phyloP scores from a whole-genome alignment of 2,888 invertebrate genomes.

The Epistrophe eligans region DNA sequence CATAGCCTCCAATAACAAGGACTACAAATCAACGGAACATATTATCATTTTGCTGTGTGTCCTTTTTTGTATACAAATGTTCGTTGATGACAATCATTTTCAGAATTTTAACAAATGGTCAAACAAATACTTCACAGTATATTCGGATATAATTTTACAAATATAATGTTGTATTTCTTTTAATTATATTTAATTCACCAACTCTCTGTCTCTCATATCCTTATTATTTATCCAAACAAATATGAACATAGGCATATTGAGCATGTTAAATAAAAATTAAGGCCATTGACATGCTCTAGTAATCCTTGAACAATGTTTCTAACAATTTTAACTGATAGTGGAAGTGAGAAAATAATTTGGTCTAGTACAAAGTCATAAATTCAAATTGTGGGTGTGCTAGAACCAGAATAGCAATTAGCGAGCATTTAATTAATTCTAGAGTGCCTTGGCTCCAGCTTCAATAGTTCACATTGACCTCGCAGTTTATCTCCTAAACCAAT shows the following conservation, averaged over 20 bases:
- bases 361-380: slow-evolving; percentile 30
- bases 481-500: neutral
- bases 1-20: slow-evolving; percentile 20
- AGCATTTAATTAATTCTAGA: slow-evolving; percentile 37
- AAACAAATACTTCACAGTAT: neutral
- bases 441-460: neutral
- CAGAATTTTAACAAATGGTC: slow-evolving; percentile 12
- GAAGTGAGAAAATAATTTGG: neutral
- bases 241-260: neutral
- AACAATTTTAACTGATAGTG: neutral
- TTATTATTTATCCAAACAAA: neutral
- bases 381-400: slow-evolving; percentile 26
- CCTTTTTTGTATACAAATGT: slow-evolving; percentile 16
- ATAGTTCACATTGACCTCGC: neutral
- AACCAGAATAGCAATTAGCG: slow-evolving; percentile 59
- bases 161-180: neutral
- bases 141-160: slow-evolving; percentile 16
- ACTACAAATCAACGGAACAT: slow-evolving; percentile 37
- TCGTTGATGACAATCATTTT: slow-evolving; percentile 44
- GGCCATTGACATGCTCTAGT: neutral
- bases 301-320: neutral
- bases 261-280: neutral
- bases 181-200: neutral
- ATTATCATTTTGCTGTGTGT: slow-evolving; percentile 41
- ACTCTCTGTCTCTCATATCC: neutral